Percentiles rank a stretch among this genome's conserved stretches.
Evolutionary conservation across 2,113 vertebrate genomes (phyloP).

Genomic region (Astatotilapia flaviijosephi): DNA sequence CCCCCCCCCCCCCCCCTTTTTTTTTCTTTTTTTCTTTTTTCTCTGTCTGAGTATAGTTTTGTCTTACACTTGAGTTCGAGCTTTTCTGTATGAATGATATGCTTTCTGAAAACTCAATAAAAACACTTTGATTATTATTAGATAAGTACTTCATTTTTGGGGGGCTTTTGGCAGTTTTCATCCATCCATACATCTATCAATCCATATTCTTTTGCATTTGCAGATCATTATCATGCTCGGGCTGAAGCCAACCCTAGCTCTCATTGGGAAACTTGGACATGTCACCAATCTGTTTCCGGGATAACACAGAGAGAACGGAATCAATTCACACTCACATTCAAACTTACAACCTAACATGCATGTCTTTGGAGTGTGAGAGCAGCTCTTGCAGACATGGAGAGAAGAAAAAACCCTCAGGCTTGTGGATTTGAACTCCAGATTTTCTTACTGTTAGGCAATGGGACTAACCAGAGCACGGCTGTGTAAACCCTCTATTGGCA

Average conservation of each 20-base stretch:
- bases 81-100: too few relatives aligned
- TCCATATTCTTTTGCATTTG: background rate
- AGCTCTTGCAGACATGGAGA: background rate
- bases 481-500: background rate
- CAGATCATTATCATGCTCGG: background rate
- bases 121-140: too few relatives aligned
- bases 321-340: background rate
- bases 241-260: background rate
- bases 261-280: background rate
- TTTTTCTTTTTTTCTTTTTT: too few relatives aligned
- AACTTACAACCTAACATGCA: background rate
- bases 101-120: too few relatives aligned
- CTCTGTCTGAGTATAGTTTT: too few relatives aligned
- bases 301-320: background rate
- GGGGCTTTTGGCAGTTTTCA: background rate
- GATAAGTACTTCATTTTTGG: background rate
- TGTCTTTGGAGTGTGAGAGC: background rate
- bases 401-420: background rate
- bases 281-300: background rate
- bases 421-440: background rate
- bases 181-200: background rate
- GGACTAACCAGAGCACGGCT: background rate
- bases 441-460: background rate
- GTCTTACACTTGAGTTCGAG: too few relatives aligned
- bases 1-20: too few relatives aligned